Base-by-base conservation (phyloP, 1,140 invertebrate species). In the Lepidostoma basale region DNA sequence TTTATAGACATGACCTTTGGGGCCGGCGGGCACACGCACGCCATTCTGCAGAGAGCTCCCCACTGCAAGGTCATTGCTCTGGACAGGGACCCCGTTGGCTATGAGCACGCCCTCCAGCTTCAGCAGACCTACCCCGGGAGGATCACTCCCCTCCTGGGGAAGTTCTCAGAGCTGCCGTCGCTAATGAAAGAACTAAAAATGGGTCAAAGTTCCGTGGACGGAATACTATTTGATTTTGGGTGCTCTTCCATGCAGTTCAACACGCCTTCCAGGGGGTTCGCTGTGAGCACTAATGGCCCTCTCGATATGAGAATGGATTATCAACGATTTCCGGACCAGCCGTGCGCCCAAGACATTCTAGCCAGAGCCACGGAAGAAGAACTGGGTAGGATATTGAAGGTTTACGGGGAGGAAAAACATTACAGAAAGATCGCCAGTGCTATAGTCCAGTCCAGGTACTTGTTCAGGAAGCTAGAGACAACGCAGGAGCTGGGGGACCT, bases 301-400 rank as follows among this genome's bases (percentile, higher is more conserved):
- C 83, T 99, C 47, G 97, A 98, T 77, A 98, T 98, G 96, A 85
- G 96, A 77, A 98, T 98, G 96, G 93, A 97, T 83, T 88, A 89
- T 1, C 80, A 85, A 25, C 85, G 90, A 74, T 88, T 83, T 76
- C 84, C 88, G 14, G 83, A 89, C 42, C 83, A 88, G 74, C 87
- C 92, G 12, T 95, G 92, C 25, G 96, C 93, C 36, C 89, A 90
- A 23, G 93, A 98, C 81, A 89, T 98, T 16, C 78, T 99, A 36
- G 90, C 92, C 6, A 84, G 85, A 64, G 86, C 91, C 0, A 88
- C 90, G 70, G 93, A 95, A 78, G 80, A 85, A 36, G 90, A 94
- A 77, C 83, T 99, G 1, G 87, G 83, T 44, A 88, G 88, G 77
- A 94, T 98, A 67, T 86, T 98, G 3, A 95, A 92, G 79, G 78